phyloP scores from a whole-genome alignment of 2,797 vertebrate species.

The Cynopterus sphinx region DNA sequence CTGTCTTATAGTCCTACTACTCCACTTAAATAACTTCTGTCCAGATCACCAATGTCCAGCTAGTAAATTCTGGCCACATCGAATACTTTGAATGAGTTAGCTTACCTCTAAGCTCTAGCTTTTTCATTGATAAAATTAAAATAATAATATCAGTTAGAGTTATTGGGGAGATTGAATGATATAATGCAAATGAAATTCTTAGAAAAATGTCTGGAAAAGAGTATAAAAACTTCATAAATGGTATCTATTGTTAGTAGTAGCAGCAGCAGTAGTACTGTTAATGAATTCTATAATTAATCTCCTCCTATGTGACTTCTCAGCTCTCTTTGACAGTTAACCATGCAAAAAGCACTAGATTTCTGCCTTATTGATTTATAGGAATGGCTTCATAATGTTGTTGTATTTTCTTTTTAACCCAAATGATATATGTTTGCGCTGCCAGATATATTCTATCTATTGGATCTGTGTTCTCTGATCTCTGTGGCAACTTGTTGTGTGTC shows the following conservation, averaged over 20 bases:
- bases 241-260: not conserved
- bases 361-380: not conserved
- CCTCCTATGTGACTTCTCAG: not conserved
- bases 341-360: not conserved
- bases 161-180: not conserved
- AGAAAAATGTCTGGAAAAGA: not conserved
- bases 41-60: not conserved
- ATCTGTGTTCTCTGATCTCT: not conserved
- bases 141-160: not conserved
- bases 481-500: not conserved
- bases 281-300: not conserved
- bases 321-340: not conserved
- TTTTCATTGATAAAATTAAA: not conserved
- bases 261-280: not conserved
- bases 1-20: not conserved
- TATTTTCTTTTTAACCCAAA: slow-evolving; percentile 19
- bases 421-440: not conserved
- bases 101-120: not conserved
- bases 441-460: not conserved
- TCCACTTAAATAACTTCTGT: not conserved
- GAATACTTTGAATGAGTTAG: not conserved
- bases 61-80: not conserved
- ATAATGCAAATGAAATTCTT: not conserved
- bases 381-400: not conserved
- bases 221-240: not conserved